Evolutionary conservation across 2,888 invertebrate species (phyloP).

Genomic region (Lochmaea crataegi): DNA sequence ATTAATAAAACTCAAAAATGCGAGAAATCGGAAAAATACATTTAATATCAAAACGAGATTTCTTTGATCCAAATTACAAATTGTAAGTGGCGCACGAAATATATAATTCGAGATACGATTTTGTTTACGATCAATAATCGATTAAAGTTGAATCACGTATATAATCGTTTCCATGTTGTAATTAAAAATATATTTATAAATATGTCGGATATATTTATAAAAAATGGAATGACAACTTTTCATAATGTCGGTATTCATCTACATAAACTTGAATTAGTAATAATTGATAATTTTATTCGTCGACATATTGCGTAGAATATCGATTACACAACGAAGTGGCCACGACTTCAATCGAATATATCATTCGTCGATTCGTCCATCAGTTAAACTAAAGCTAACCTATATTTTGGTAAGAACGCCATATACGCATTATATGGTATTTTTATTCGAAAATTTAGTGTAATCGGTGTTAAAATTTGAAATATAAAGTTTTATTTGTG

Average conservation of each 20-base stretch:
- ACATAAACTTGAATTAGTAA: too few relatives aligned
- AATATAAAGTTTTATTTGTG: slow-evolving; percentile 3
- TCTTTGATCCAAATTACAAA: too few relatives aligned
- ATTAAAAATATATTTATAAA: not conserved
- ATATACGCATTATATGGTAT: slow-evolving; percentile 19
- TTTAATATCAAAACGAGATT: too few relatives aligned
- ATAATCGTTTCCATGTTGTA: not conserved
- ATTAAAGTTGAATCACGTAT: not conserved
- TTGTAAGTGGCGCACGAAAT: too few relatives aligned
- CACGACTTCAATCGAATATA: slow-evolving; percentile 6
- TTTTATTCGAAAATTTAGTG: slow-evolving; percentile 2
- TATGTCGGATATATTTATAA: not conserved
- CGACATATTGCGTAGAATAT: not conserved
- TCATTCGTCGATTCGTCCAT: not conserved
- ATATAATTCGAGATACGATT: not conserved
- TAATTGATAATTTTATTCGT: not conserved
- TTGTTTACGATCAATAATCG: not conserved
- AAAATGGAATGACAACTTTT: too few relatives aligned
- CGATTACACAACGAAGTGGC: not conserved
- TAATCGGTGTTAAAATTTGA: not conserved
- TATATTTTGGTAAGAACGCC: slow-evolving; percentile 2
- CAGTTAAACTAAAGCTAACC: slow-evolving; percentile 22
- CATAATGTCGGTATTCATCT: too few relatives aligned
- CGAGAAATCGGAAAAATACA: too few relatives aligned
- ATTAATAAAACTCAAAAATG: too few relatives aligned